Evolutionary conservation across 2,113 vertebrate genomes (phyloP).

Genomic region (Podarcis cretensis): DNA sequence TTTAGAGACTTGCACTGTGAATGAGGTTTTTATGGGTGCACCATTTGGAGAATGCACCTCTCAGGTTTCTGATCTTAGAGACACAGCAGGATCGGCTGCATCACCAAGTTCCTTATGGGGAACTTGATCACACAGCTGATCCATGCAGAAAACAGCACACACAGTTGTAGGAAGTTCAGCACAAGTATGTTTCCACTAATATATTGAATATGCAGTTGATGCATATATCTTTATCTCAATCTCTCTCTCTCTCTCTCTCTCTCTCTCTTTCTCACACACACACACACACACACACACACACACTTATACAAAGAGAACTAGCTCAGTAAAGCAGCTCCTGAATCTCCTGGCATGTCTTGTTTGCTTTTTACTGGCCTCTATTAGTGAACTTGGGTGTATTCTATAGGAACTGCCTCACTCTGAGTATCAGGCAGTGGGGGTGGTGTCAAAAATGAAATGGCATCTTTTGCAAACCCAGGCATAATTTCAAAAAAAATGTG

Average conservation of each 20-base stretch:
- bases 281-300: too few relatives aligned
- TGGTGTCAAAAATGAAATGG: conserved; percentile 26
- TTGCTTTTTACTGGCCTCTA: conserved; percentile 36
- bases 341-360: conserved; percentile 18
- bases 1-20: background rate
- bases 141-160: background rate
- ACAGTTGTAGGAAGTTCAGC: background rate
- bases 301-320: too few relatives aligned
- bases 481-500: conserved; percentile 21
- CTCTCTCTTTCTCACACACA: too few relatives aligned
- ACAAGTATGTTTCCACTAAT: background rate
- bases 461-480: conserved; percentile 20
- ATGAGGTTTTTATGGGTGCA: background rate
- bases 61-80: background rate
- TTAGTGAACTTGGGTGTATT: conserved; percentile 12
- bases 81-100: too few relatives aligned
- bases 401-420: conserved; percentile 11
- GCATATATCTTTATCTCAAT: background rate
- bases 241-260: too few relatives aligned
- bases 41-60: background rate
- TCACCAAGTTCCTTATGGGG: too few relatives aligned
- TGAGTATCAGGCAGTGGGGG: conserved; percentile 14
- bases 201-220: background rate
- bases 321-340: background rate
- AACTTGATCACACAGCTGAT: too few relatives aligned